Percentiles rank a stretch among this genome's conserved stretches.
phyloP scores from a whole-genome alignment of 1,140 invertebrate genomes.

The Panagrolaimus sp. region DNA sequence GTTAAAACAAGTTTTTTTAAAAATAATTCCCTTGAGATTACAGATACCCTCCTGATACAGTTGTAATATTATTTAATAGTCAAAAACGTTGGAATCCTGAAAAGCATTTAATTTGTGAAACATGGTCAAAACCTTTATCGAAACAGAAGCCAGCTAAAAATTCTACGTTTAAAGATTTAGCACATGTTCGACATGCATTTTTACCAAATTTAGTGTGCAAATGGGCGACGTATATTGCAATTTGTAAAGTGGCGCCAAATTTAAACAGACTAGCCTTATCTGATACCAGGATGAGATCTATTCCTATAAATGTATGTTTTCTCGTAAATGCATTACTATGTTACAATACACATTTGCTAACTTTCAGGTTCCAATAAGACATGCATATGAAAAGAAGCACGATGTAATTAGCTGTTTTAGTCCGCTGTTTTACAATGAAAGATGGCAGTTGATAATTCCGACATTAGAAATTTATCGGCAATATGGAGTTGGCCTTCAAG shows the following conservation, averaged over 20 bases:
- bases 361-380: neutral
- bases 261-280: neutral
- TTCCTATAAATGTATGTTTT: neutral
- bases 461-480: constrained; percentile 34
- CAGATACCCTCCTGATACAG: neutral
- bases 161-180: neutral
- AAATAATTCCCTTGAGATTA: too few species aligned
- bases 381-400: neutral
- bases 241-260: neutral
- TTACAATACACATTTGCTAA: too few species aligned
- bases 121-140: too few species aligned
- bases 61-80: neutral
- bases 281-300: neutral
- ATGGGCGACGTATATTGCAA: constrained; percentile 1
- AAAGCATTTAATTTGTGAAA: constrained; percentile 4
- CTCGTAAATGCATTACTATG: too few species aligned
- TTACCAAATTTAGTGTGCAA: neutral
- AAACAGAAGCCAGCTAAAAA: too few species aligned
- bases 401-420: constrained; percentile 32
- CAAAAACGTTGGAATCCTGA: neutral
- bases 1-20: too few species aligned
- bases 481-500: constrained; percentile 31
- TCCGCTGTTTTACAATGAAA: constrained; percentile 36
- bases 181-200: neutral
- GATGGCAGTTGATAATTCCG: constrained; percentile 33